Evolutionary conservation across 1,140 invertebrate genomes (phyloP).

Genomic region (Melanaphis sacchari): DNA sequence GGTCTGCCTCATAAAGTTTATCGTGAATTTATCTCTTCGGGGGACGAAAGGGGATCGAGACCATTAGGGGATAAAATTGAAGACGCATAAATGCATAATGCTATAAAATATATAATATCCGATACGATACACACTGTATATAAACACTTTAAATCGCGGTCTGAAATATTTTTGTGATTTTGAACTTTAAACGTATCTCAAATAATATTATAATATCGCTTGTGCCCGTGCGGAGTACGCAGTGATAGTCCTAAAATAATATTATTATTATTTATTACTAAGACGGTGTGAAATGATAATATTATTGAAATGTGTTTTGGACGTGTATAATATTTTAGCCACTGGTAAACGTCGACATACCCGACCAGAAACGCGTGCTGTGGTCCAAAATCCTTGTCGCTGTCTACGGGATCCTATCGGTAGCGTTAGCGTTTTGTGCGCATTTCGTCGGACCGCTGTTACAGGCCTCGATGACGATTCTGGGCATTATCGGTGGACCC

Average conservation of each 20-base stretch:
- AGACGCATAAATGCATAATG: no score
- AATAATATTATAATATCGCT: not conserved
- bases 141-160: not conserved
- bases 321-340: not conserved
- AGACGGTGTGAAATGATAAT: not conserved
- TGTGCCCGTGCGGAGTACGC: not conserved
- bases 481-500: constrained; percentile 82
- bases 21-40: not conserved
- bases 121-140: not conserved
- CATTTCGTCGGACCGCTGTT: constrained; percentile 76
- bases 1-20: not conserved
- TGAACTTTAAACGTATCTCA: not conserved
- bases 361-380: constrained; percentile 62
- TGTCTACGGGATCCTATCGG: constrained; percentile 73
- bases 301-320: not conserved
- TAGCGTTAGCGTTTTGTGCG: constrained; percentile 78
- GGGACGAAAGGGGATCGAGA: no score
- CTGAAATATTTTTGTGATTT: not conserved
- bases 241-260: not conserved
- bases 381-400: constrained; percentile 71
- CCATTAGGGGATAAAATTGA: no score
- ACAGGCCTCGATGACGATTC: constrained; percentile 78
- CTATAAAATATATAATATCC: no score
- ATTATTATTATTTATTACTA: not conserved
- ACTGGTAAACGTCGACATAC: not conserved